A percentile compares a stretch with the other conserved stretches of the same genome.
phyloP scores from a whole-genome alignment of 2,797 vertebrate species.

The Calcarius lapponicus region DNA sequence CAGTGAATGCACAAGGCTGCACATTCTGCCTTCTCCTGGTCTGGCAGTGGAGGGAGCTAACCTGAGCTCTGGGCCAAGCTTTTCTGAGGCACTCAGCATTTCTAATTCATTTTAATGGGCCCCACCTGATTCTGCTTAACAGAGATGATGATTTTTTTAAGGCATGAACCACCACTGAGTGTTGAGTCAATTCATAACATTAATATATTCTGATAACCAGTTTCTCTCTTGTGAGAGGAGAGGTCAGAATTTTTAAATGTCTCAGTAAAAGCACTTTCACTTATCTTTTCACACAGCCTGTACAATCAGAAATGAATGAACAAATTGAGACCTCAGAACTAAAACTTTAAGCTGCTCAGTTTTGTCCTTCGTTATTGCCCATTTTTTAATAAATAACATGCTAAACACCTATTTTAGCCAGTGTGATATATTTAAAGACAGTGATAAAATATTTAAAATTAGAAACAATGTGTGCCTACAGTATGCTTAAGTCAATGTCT shows the following conservation, averaged over 20 bases:
- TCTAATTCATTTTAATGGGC: background rate
- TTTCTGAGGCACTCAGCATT: background rate
- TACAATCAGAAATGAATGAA: background rate
- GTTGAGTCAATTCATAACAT: background rate
- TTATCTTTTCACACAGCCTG: background rate
- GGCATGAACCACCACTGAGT: background rate
- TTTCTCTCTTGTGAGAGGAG: background rate
- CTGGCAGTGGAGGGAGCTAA: rapidly evolving
- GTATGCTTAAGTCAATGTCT: background rate
- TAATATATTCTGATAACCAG: background rate
- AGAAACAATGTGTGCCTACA: background rate
- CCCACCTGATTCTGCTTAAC: background rate
- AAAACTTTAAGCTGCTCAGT: background rate
- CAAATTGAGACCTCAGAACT: background rate
- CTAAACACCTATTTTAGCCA: background rate
- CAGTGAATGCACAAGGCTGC: rapidly evolving
- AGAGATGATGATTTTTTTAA: background rate
- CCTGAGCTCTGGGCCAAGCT: background rate
- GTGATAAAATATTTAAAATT: background rate
- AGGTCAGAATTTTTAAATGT: background rate
- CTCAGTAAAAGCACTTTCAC: background rate
- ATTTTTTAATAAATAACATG: background rate
- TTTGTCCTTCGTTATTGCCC: background rate
- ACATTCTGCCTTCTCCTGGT: background rate
- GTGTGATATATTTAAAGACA: background rate